These are phyloP conservation scores for Lampropteryx suffumata DNA, from an alignment of 2,888 invertebrate species.

Conservation along the genomic window DNA sequence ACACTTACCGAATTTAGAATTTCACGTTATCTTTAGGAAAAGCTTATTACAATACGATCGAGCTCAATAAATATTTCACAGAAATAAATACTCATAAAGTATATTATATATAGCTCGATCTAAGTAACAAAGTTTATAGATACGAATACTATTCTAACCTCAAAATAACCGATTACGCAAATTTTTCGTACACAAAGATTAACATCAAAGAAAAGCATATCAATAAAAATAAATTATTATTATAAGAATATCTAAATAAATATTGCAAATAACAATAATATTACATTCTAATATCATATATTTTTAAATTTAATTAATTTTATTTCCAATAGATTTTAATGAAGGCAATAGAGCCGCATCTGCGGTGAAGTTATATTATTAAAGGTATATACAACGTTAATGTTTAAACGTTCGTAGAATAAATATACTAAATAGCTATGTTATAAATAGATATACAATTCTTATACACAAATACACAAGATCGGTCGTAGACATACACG, in stretches of 20 bases:
- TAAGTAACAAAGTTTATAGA: neutral
- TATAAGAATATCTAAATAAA: slow-evolving; percentile 19
- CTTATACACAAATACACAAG: slow-evolving; percentile 42
- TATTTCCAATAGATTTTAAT: slow-evolving; percentile 14
- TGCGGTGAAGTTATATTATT: slow-evolving; percentile 50
- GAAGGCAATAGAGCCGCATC: slow-evolving; percentile 56
- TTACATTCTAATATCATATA: slow-evolving; percentile 10
- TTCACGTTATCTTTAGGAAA: slow-evolving; percentile 28
- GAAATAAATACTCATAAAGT: slow-evolving; percentile 5
- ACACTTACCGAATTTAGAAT: slow-evolving; percentile 19
- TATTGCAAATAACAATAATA: slow-evolving; percentile 3
- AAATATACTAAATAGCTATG: slow-evolving; percentile 38
- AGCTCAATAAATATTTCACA: slow-evolving; percentile 10
- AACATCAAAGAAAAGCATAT: slow-evolving; percentile 2
- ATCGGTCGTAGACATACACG: slow-evolving; percentile 56
- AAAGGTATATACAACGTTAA: slow-evolving; percentile 28
- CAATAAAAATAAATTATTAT: slow-evolving; percentile 7
- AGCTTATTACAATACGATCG: slow-evolving; percentile 16
- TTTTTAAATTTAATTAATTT: slow-evolving; percentile 5
- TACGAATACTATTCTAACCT: too few relatives aligned
- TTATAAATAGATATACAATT: slow-evolving; percentile 38
- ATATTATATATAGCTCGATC: slow-evolving; percentile 1
- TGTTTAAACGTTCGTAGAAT: slow-evolving; percentile 40
- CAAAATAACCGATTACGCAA: too few relatives aligned
- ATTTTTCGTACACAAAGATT: neutral